These are phyloP conservation scores for Gopherus evgoodei DNA, from an alignment of 2,113 vertebrate genomes.

Conservation along the genomic window DNA sequence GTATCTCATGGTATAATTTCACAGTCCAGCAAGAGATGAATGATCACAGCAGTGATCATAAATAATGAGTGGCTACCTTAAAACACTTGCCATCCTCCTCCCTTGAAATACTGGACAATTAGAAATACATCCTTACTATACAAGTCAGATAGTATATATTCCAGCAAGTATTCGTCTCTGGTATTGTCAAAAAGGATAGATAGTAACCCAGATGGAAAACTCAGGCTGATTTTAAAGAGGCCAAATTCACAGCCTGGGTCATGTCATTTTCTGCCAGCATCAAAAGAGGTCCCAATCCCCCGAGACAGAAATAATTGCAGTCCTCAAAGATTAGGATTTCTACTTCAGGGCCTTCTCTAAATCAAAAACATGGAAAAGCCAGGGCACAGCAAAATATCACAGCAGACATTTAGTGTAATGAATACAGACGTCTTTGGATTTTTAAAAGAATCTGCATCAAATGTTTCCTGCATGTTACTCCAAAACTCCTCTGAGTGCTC, in stretches of 20 bases:
- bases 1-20: neutral
- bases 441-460: neutral
- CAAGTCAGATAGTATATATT: accelerated
- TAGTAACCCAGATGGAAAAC: neutral
- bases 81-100: neutral
- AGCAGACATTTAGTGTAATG: neutral
- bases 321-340: neutral
- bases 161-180: neutral
- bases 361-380: neutral
- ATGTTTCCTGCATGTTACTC: neutral
- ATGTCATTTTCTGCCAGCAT: neutral
- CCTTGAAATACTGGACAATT: neutral
- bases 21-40: neutral
- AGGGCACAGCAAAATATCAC: neutral
- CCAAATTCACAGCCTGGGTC: neutral
- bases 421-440: neutral
- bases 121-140: neutral
- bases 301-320: neutral
- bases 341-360: neutral
- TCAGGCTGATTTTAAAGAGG: neutral
- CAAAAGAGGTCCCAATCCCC: neutral
- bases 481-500: neutral
- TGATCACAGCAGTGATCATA: neutral
- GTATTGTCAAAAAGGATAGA: neutral
- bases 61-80: neutral